Percentiles rank a stretch among this genome's conserved stretches.
These are phyloP conservation scores for Phyllopteryx taeniolatus DNA, from an alignment of 2,113 vertebrate genomes.

Conservation along the genomic window DNA sequence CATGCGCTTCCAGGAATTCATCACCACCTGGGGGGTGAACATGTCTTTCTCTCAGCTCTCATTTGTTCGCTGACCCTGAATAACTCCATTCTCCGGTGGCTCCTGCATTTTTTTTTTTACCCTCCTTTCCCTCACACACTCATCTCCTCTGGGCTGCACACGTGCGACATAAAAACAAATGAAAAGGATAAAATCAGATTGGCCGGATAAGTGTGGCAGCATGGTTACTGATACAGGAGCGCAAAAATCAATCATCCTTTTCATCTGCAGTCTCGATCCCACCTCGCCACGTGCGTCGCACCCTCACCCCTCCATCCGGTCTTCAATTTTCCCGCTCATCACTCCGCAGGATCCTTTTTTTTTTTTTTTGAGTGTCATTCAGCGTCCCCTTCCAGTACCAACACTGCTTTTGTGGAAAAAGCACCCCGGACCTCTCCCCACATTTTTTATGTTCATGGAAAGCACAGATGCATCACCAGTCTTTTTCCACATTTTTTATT, in stretches of 20 bases:
- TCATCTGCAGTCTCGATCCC: slow-evolving; percentile 42
- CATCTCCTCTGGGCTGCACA: slow-evolving; percentile 28
- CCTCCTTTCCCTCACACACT: slow-evolving; percentile 14
- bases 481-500: slow-evolving; percentile 11
- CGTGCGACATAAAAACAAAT: neutral
- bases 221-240: slow-evolving; percentile 46
- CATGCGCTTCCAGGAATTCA: slow-evolving; percentile 21
- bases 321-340: slow-evolving; percentile 41
- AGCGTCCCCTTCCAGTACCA: slow-evolving; percentile 38
- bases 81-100: slow-evolving; percentile 17
- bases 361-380: slow-evolving; percentile 48
- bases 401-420: slow-evolving; percentile 29
- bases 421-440: neutral
- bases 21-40: slow-evolving; percentile 26
- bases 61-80: slow-evolving; percentile 21
- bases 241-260: slow-evolving; percentile 59
- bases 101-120: slow-evolving; percentile 12
- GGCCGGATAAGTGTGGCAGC: slow-evolving; percentile 46
- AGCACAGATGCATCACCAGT: slow-evolving; percentile 27
- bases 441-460: slow-evolving; percentile 12
- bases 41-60: slow-evolving; percentile 15
- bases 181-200: slow-evolving; percentile 39
- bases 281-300: slow-evolving; percentile 19
- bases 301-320: slow-evolving; percentile 5
- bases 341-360: slow-evolving; percentile 35